Evolutionary conservation across 1,140 invertebrate species (phyloP).

Genomic region (Galleria mellonella): DNA sequence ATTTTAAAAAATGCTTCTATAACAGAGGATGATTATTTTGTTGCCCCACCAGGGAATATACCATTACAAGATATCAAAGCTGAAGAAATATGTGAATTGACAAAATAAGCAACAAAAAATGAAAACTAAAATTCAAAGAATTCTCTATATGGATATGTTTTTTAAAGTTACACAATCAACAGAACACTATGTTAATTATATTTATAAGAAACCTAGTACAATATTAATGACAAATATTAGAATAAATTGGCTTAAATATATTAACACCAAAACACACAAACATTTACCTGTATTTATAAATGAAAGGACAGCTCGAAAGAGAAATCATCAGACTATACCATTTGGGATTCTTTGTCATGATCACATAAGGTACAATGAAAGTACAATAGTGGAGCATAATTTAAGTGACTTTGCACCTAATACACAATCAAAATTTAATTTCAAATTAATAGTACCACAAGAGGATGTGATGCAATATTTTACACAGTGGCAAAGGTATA

Average conservation of each 20-base stretch:
- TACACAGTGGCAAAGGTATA: conserved; percentile 81
- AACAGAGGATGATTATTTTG: conserved; percentile 91
- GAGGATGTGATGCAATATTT: conserved; percentile 75
- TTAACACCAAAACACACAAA: conserved; percentile 35
- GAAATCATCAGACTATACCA: conserved; percentile 9
- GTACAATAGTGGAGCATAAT: conserved; percentile 15
- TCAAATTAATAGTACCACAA: conserved; percentile 34
- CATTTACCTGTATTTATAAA: conserved; percentile 38
- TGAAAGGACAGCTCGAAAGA: conserved; percentile 6
- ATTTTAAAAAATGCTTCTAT: conserved; percentile 84
- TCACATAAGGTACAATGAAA: conserved; percentile 14
- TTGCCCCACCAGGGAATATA: conserved; percentile 89
- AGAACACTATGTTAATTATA: conserved; percentile 38
- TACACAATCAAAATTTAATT: conserved; percentile 22
- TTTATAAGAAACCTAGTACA: conserved; percentile 34
- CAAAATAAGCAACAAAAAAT: conserved; percentile 27
- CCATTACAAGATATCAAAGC: conserved; percentile 76
- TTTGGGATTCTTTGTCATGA: conserved; percentile 35
- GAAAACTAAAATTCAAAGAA: conserved; percentile 59
- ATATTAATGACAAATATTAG: conserved; percentile 49
- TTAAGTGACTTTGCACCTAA: conserved; percentile 8
- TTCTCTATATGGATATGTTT: conserved; percentile 34
- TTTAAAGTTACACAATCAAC: conserved; percentile 41
- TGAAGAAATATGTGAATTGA: conserved; percentile 41
- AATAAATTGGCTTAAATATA: conserved; percentile 41